Evolutionary conservation across 1,140 invertebrate species (phyloP).

Genomic region (Microplitis mediator): DNA sequence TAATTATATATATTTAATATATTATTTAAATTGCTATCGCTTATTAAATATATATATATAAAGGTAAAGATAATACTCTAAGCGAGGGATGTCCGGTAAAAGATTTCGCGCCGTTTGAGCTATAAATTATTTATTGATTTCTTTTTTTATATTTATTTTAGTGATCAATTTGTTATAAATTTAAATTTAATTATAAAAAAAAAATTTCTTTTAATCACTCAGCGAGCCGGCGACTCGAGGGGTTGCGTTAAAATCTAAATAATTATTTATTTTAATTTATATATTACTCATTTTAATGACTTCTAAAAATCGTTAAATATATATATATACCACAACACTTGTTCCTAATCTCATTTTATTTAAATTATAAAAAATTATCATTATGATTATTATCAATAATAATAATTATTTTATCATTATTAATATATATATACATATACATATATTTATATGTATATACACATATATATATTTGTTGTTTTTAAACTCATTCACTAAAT

Average conservation of each 20-base stretch:
- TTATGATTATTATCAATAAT: too few species aligned
- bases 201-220: conserved; percentile 11
- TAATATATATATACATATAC: background rate
- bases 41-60: conserved; percentile 41
- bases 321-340: background rate
- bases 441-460: background rate
- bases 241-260: conserved; percentile 32
- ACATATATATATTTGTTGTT: background rate
- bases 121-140: background rate
- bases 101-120: conserved; percentile 40
- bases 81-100: conserved; percentile 52
- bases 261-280: conserved; percentile 7
- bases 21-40: conserved; percentile 53
- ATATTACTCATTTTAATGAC: conserved; percentile 16
- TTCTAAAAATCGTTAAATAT: background rate
- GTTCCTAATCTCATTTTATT: background rate
- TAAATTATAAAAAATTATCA: too few species aligned
- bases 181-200: background rate
- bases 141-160: too few species aligned
- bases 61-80: conserved; percentile 57
- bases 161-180: too few species aligned
- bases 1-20: conserved; percentile 44
- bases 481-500: conserved; percentile 1
- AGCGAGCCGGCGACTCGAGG: conserved; percentile 23
- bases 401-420: too few species aligned